Base-by-base conservation (phyloP, 2,888 invertebrate species). In the Nysson spinosus region DNA sequence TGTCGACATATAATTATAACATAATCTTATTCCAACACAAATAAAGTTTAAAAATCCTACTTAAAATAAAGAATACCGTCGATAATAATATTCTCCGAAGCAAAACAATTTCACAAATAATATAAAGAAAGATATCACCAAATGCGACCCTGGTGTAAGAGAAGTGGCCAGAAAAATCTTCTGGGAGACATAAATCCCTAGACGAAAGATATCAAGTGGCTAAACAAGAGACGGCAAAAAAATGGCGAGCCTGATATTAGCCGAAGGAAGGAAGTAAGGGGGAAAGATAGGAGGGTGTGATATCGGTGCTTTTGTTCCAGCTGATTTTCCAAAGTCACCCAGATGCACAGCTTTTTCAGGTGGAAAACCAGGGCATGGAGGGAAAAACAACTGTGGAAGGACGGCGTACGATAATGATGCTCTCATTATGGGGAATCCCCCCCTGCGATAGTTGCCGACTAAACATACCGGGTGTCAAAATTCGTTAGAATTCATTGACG, bases 341-440 rank as follows among this genome's bases (percentile, higher is more conserved):
- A 4, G 26, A 1, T 22, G 22, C 24, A 17, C 30, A 42, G 32
- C 34, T 34, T 60, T 40, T 49, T 47, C 51, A 9, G 19, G 11
- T 46, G 32, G 30, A 42, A 54, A 60, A 49, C 24, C 52, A 42
- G 47, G 42, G 26, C 32, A 22, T 16, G 24, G 37, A n/a, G 37
- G 16, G 28, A 14, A 30, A 49, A 39, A 26, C 32, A 39, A 54
- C 35, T 51, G n/a, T 32, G 40, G 55, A 44, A 64, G 49, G 44
- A 61, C 46, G n/a, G 42, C n/a, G 44, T 26, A 46, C 47, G 62
- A 63, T 71, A 67, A 70, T 70, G 63, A 70, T 50, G 56, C 44
- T 40, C 44, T 56, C 52, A 58, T 62, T 71, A 62, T 30, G 37
- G 22, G 30, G 12, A 58, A 56, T 32, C 55, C 26, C 40, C 34